phyloP scores from a whole-genome alignment of 2,797 vertebrate species.

The Botia kubotai region DNA sequence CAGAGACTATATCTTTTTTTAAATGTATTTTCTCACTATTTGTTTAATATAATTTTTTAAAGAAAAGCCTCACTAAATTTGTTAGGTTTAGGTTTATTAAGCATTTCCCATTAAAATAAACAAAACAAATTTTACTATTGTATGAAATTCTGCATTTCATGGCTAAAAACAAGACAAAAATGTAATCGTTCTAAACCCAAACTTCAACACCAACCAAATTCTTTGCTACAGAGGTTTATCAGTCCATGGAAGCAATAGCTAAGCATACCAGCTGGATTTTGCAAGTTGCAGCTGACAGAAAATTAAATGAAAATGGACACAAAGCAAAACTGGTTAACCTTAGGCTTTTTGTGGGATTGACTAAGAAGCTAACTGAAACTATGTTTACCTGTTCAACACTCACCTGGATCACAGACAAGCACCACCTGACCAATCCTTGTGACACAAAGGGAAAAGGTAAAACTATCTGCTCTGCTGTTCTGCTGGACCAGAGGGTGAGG shows the following conservation, averaged over 20 bases:
- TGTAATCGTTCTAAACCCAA: neutral
- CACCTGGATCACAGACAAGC: constrained; percentile 44
- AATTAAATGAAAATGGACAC: neutral
- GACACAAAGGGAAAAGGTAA: constrained; percentile 2
- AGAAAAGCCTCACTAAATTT: too few relatives aligned
- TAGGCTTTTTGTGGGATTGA: neutral
- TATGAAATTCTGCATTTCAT: too few relatives aligned
- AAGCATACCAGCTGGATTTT: neutral
- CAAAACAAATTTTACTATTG: too few relatives aligned
- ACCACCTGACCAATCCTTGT: constrained; percentile 3
- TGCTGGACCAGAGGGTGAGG: constrained; percentile 50
- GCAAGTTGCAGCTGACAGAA: constrained; percentile 1
- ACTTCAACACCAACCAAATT: neutral
- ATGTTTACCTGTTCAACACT: constrained; percentile 30
- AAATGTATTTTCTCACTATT: too few relatives aligned
- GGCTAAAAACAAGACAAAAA: neutral
- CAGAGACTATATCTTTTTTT: neutral
- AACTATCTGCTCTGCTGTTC: constrained; percentile 27
- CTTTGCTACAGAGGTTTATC: neutral
- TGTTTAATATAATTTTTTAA: too few relatives aligned
- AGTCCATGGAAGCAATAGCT: neutral
- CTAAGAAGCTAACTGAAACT: constrained; percentile 4
- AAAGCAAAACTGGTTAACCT: neutral
- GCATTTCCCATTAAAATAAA: too few relatives aligned
- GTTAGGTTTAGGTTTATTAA: too few relatives aligned